Evolutionary conservation across 2,797 vertebrate genomes (phyloP).

Genomic region (Apogon talboti): DNA sequence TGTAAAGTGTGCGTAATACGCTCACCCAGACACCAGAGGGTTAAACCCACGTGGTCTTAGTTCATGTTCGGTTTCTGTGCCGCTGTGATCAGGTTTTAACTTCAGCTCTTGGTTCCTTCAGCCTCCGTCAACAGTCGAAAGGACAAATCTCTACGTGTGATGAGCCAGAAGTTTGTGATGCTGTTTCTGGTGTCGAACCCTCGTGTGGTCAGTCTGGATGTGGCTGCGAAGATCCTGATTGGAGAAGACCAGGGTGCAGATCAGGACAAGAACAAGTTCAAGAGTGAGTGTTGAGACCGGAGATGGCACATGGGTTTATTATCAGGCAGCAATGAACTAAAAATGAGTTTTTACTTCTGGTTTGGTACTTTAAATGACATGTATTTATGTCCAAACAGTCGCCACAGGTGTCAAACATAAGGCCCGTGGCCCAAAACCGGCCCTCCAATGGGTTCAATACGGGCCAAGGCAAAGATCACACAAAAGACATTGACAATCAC

Average conservation of each 20-base stretch:
- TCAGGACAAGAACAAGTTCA: conserved; percentile 96
- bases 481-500: no score
- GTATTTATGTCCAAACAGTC: no score
- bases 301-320: not conserved
- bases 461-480: no score
- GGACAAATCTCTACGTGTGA: conserved; percentile 95
- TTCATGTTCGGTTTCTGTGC: not conserved
- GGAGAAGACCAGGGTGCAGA: conserved; percentile 92
- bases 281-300: conserved; percentile 88
- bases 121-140: conserved; percentile 94
- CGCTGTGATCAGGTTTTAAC: not conserved
- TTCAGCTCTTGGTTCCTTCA: conserved; percentile 47
- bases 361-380: no score
- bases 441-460: no score
- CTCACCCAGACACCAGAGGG: no score
- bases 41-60: no score
- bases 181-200: conserved; percentile 93
- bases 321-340: not conserved
- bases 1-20: no score
- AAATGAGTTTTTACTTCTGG: no score
- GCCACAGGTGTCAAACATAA: no score
- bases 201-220: conserved; percentile 92
- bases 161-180: conserved; percentile 99
- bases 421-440: no score
- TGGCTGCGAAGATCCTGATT: conserved; percentile 97